Conservation (phyloP, 2,113 vertebrate genomes). For the Danionella cerebrum region DNA sequence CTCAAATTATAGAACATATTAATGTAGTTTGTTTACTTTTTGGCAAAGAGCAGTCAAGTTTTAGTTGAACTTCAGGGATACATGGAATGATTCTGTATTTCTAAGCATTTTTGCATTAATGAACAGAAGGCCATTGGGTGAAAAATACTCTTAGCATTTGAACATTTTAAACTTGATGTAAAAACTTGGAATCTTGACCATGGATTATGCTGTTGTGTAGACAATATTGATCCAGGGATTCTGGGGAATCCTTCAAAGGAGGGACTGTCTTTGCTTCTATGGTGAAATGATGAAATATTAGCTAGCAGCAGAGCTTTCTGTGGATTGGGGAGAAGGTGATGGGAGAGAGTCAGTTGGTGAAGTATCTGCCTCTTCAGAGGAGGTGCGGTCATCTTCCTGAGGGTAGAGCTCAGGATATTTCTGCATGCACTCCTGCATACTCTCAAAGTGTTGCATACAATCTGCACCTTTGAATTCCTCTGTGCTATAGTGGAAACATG, state of each 20-base stretch:
- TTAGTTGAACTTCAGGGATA: too few species aligned
- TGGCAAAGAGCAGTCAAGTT: too few species aligned
- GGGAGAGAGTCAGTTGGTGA: constrained; percentile 22
- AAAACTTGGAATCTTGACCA: too few species aligned
- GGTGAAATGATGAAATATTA: constrained; percentile 38
- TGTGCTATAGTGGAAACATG: constrained; percentile 93
- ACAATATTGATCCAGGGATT: too few species aligned
- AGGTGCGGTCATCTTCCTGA: constrained; percentile 76
- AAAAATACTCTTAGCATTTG: too few species aligned
- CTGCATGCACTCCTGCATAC: constrained; percentile 98
- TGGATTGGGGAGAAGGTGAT: constrained; percentile 31
- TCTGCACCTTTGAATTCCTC: constrained; percentile 94
- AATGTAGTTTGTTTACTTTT: too few species aligned
- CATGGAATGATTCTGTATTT: too few species aligned
- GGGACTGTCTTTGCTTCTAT: background rate
- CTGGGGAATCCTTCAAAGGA: background rate
- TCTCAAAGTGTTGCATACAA: constrained; percentile 85
- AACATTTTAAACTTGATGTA: too few species aligned
- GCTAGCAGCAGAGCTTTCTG: constrained; percentile 48
- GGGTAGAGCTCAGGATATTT: constrained; percentile 92
- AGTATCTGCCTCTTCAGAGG: constrained; percentile 31
- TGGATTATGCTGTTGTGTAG: too few species aligned
- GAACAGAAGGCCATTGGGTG: too few species aligned
- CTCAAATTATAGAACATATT: too few species aligned
- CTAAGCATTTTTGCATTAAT: too few species aligned